Base-by-base conservation (phyloP, 2,797 vertebrate species). In the Sciaenops ocellatus region DNA sequence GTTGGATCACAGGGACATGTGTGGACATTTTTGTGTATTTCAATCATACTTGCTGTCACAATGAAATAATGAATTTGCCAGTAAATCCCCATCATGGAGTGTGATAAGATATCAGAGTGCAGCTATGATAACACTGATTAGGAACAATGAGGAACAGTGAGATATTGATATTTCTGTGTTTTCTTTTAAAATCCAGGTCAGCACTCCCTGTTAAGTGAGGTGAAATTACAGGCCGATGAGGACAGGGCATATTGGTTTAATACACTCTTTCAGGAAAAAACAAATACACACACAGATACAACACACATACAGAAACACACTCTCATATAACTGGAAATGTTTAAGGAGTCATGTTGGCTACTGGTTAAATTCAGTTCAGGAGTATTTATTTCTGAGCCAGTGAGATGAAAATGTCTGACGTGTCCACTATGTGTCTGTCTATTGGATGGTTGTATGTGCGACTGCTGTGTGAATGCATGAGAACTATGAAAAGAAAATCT, bases 111-210 rank as follows among this genome's bases (percentile, higher is more conserved):
- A 47, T 44, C 3, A 7, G 57, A 5, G 3, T 30, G 0, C 63
- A 54, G n/a, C 7, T 1, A 54, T 63, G 42, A 70, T 60, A 61
- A 60, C 22, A 12, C 0, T 54, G 30, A 75, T 79, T 26, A 20
- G 11, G 9, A 65, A 69, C 26, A 79, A 63, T 48, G 5, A 30
- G 62, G 62, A 12, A 42, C 41, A 42, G 12, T 42, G 4, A 76
- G 84, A 81, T 88, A 90, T 74, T 75, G 8, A 69, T 7, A 34
- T 67, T n/a, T 26, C 6, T 55, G 1, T 17, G 6, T 62, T 30
- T 24, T 48, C 65, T 30, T 34, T 5, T 1, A 8, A 41, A 26
- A 34, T 12, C 17, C 38, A 22, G 24, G 8, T 18, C 1, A 8
- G 24, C 3, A 5, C 26, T 56, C 5, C 46, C 18, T 50, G 28